Conservation (phyloP, 2,888 invertebrate genomes). For the Syritta pipiens region DNA sequence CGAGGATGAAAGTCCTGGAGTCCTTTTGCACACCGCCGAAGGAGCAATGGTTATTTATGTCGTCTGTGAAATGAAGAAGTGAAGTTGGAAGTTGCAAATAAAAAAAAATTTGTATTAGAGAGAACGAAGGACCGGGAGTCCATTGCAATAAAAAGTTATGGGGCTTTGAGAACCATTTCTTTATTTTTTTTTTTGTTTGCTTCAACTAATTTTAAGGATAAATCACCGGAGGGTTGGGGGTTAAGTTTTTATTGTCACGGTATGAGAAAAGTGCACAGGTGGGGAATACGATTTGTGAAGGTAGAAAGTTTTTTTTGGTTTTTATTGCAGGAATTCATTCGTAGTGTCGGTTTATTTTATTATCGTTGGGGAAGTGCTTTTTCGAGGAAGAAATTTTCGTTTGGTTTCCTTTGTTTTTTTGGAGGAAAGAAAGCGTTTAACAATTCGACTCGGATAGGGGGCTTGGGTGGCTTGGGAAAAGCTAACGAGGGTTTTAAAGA, state of each 20-base stretch:
- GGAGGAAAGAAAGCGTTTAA: too few relatives aligned
- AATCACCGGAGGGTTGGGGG: slow-evolving; percentile 22
- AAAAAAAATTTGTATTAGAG: slow-evolving; percentile 42
- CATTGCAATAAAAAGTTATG: slow-evolving; percentile 57
- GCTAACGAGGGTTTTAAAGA: too few relatives aligned
- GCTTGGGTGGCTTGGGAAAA: too few relatives aligned
- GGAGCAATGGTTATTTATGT: slow-evolving; percentile 48
- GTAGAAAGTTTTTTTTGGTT: slow-evolving; percentile 27
- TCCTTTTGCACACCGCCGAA: not conserved
- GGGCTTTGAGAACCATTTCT: slow-evolving; percentile 35
- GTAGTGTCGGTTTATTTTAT: slow-evolving; percentile 37
- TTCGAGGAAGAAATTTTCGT: too few relatives aligned
- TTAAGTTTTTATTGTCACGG: slow-evolving; percentile 40
- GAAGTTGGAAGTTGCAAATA: slow-evolving; percentile 49
- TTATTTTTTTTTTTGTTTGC: slow-evolving; percentile 18
- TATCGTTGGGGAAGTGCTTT: too few relatives aligned
- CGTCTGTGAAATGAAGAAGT: slow-evolving; percentile 38
- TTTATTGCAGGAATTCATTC: slow-evolving; percentile 45
- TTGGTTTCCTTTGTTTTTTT: too few relatives aligned
- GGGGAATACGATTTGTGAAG: slow-evolving; percentile 29
- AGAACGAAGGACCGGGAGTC: too few relatives aligned
- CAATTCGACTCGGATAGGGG: too few relatives aligned
- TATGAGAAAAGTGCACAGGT: slow-evolving; percentile 37
- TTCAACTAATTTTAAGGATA: slow-evolving; percentile 28
- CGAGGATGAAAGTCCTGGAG: too few relatives aligned